Percentiles rank a stretch among this genome's conserved stretches.
These are phyloP conservation scores for Sinodicranocentrus sp. DNA, from an alignment of 2,888 invertebrate species.

Conservation along the genomic window DNA sequence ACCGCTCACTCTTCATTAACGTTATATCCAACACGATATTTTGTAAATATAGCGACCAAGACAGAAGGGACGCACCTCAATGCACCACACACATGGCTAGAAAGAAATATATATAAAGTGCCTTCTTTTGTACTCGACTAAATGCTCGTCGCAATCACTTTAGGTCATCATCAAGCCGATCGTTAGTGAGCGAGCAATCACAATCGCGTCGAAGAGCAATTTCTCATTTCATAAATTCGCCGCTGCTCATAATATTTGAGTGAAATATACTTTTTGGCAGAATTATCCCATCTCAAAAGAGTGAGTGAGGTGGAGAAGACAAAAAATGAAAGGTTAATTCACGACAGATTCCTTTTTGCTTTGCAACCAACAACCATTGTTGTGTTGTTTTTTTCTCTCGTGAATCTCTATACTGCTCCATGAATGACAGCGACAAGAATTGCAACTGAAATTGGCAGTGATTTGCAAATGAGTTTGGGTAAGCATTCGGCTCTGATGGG, in stretches of 20 bases:
- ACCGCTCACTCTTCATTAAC: too few relatives aligned
- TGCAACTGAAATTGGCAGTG: too few relatives aligned
- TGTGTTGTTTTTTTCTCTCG: too few relatives aligned
- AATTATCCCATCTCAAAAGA: background rate
- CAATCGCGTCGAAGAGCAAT: constrained; percentile 9
- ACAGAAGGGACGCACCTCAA: constrained; percentile 13
- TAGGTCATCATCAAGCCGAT: constrained; percentile 36
- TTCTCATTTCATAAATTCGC: constrained; percentile 33
- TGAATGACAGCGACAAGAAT: too few relatives aligned
- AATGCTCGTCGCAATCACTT: constrained; percentile 35
- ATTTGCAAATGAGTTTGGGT: too few relatives aligned
- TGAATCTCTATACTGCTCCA: too few relatives aligned
- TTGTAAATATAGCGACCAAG: too few relatives aligned
- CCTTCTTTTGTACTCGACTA: constrained; percentile 10
- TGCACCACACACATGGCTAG: constrained; percentile 20
- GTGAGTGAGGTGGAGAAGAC: background rate
- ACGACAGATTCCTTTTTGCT: constrained; percentile 5
- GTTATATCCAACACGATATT: too few relatives aligned
- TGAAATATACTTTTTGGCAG: constrained; percentile 39
- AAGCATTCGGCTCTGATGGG: background rate
- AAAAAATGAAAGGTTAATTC: constrained; percentile 40
- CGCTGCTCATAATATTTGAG: constrained; percentile 32
- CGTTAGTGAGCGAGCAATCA: constrained; percentile 17
- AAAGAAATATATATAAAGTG: background rate
- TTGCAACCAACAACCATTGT: background rate